Conservation (phyloP, 2,797 vertebrate genomes). For the Pseudochirops corinnae region DNA sequence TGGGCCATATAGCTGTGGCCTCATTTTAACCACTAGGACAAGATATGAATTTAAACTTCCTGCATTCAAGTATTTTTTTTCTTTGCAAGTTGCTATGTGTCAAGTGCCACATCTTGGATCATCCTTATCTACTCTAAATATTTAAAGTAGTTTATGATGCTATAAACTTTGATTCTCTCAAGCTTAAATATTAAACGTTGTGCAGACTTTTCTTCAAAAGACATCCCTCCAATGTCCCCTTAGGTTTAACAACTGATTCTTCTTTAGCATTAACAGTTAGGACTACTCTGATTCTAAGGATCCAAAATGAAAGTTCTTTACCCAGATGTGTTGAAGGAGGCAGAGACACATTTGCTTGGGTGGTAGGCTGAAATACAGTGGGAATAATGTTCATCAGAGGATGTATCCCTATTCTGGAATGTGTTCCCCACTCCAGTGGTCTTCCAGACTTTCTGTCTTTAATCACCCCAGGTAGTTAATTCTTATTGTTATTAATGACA, state of each 20-base stretch:
- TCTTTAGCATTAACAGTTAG: slow-evolving; percentile 34
- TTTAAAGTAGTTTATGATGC: slow-evolving; percentile 74
- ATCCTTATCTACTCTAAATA: slow-evolving; percentile 72
- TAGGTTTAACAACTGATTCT: slow-evolving; percentile 50
- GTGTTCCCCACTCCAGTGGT: neutral
- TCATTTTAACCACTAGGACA: slow-evolving; percentile 57
- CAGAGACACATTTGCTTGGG: neutral
- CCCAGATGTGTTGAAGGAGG: neutral
- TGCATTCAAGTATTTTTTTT: slow-evolving; percentile 42
- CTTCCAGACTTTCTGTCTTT: neutral
- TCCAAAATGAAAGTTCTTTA: slow-evolving; percentile 53
- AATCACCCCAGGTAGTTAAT: neutral
- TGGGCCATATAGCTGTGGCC: slow-evolving; percentile 26
- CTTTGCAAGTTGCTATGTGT: slow-evolving; percentile 61
- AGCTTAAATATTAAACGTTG: slow-evolving; percentile 55
- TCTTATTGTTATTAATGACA: neutral
- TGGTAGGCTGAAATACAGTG: neutral
- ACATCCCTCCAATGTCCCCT: slow-evolving; percentile 46
- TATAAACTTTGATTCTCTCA: slow-evolving; percentile 56
- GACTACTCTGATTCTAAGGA: neutral
- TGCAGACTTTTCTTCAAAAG: slow-evolving; percentile 39
- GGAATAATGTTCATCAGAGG: neutral
- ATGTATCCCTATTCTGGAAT: neutral
- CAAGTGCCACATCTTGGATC: slow-evolving; percentile 63
- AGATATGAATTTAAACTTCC: slow-evolving; percentile 65